A percentile compares a stretch with the other conserved stretches of the same genome.
These are phyloP conservation scores for Eulimnadia texana DNA, from an alignment of 1,140 invertebrate genomes.

Conservation along the genomic window DNA sequence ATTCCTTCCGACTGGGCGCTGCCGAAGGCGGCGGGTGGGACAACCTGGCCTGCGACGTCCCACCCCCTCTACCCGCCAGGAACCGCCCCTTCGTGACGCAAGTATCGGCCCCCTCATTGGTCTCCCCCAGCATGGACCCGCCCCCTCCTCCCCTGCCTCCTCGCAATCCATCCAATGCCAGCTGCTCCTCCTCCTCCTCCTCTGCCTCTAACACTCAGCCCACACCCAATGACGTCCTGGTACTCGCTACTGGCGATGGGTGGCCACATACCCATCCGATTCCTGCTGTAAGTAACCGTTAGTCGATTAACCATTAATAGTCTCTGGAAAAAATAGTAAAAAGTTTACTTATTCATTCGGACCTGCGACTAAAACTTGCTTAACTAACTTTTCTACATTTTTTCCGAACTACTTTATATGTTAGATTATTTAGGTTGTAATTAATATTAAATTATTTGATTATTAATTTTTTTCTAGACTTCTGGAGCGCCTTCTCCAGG, in stretches of 20 bases:
- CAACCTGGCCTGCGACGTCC: conserved; percentile 19
- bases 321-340: no score
- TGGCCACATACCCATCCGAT: not conserved
- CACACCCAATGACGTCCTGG: not conserved
- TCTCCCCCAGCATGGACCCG: conserved; percentile 23
- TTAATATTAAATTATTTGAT: not conserved
- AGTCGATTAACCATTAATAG: not conserved
- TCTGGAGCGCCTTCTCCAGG: not conserved
- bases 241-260: conserved; percentile 19
- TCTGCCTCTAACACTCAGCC: conserved; percentile 9
- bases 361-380: no score
- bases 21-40: conserved; percentile 14
- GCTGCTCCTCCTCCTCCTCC: conserved; percentile 11
- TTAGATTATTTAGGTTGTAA: not conserved
- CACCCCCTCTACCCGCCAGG: conserved; percentile 20
- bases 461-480: not conserved
- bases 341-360: no score
- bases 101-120: conserved; percentile 20
- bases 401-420: no score
- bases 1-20: not conserved
- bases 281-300: not conserved
- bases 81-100: conserved; percentile 21
- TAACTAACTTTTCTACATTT: no score
- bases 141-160: conserved; percentile 42
- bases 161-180: conserved; percentile 34